Evolutionary conservation across 2,113 vertebrate genomes (phyloP), one percentile per base, ranked within the genome.

Genomic region (Eonycteris spelaea): DNA sequence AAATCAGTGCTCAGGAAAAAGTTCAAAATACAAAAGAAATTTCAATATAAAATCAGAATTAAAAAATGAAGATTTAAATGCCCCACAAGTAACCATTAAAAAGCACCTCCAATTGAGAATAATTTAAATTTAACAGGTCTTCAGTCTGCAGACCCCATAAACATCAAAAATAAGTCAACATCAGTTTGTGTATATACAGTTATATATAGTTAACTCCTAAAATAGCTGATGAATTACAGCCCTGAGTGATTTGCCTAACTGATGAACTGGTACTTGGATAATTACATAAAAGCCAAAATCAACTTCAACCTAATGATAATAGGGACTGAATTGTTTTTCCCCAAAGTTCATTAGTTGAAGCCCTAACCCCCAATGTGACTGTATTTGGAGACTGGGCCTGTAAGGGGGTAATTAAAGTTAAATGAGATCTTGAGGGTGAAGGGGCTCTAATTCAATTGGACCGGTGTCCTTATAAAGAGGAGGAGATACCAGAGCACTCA

Each of bases 11-110:
- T 93, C 65, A 82, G 92, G 5, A 91, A 92, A 67, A 84, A 90
- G 24, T 85, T 91, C 55, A 61, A 93, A 95, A 94, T 87, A 87
- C 82, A 94, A 94, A 96, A 45, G 38, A 85, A 90, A 82, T 73
- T 57, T 92, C 35, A 84, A 86, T 33, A 86, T 63, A 96, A 97
- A 96, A 86, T 65, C 82, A 33, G 12, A 94, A 82, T 40, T 70
- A 78, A 85, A 93, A 91, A n/a, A 78, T 84, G 45, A 94, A 85
- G 24, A 96, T 74, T 82, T 82, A 90, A 95, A 92, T 5, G 45
- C 12, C 21, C 43, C 33, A 86, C 21, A 79, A 91, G 33, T 93
- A 87, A 86, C 57, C 83, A 95, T 74, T 96, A 80, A 93, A 94
- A 91, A 67, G 73, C 91, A 96, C 67, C 53, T 91, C 48, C 59